phyloP scores from a whole-genome alignment of 2,797 vertebrate genomes.

The Momotus momota region DNA sequence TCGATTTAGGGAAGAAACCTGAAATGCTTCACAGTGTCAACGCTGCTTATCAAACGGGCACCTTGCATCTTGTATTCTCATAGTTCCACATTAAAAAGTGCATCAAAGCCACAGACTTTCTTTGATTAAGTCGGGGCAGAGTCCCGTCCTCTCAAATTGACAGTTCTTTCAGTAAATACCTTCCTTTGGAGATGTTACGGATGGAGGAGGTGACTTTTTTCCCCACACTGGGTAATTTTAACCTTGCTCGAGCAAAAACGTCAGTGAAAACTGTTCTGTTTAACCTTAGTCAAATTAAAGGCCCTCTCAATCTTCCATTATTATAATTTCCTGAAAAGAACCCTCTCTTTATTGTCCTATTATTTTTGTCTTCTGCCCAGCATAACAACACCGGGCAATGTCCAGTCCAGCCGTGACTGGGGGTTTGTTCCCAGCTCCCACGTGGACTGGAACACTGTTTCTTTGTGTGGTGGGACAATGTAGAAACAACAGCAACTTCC shows the following conservation, averaged over 20 bases:
- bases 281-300: neutral
- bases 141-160: neutral
- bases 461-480: constrained; percentile 38
- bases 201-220: neutral
- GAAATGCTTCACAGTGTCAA: neutral
- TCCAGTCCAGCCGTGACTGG: neutral
- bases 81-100: neutral
- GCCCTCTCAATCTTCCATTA: neutral
- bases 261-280: neutral
- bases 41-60: neutral
- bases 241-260: neutral
- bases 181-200: neutral
- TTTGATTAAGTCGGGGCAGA: constrained; percentile 25
- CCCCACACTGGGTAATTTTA: neutral
- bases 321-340: neutral
- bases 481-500: neutral
- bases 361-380: constrained; percentile 4
- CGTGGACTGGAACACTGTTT: neutral
- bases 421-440: neutral
- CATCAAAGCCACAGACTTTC: neutral
- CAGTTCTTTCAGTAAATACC: neutral
- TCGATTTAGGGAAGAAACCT: neutral
- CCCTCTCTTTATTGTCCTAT: neutral
- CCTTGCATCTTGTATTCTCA: neutral
- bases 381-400: neutral